Evolutionary conservation across 2,888 invertebrate species (phyloP), one percentile per base, ranked within the genome.

Genomic region (Andrena dorsata): DNA sequence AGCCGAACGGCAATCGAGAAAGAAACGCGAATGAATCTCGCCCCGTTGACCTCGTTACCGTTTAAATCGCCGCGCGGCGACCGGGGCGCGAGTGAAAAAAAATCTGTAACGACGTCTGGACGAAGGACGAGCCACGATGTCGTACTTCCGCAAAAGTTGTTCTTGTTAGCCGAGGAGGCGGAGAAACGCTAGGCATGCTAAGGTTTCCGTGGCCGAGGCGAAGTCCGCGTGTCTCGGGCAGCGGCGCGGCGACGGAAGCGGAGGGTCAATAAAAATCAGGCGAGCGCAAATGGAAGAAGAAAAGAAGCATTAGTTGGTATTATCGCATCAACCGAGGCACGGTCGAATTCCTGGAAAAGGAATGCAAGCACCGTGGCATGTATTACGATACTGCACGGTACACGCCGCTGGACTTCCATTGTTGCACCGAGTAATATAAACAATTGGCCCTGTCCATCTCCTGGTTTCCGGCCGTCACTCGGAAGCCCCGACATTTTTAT

Each of bases 381-480:
- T 74, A 85, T 87, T 85, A 88, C 87, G 87, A 88, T 89, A 83
- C 73, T 74, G 64, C 84, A 85, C 76, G 77, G 69, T 85, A 85
- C 89, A 88, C 88, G 86, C 88, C 83, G 83, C 82, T 85, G 88
- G 86, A 87, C 89, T 89, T 89, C 91, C 93, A 93, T 93, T 93
- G 92, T 93, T 92, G 90, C 90, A 88, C 86, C 89, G 89, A 90
- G 91, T 93, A 92, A 92, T 93, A 92, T 92, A 93, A 93, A 93
- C 93, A 93, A 93, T 93, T 93, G 93, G 92, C 92, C 93, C 93
- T 93, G 93, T 93, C 94, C 93, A 92, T 93, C 93, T 91, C 87
- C 78, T 85, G 86, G 91, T 88, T 93, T 93, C 93, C 93, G 93
- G 91, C 93, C 92, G 93, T 93, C 93, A 93, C 91, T 93, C 93